Base-by-base conservation (phyloP, 2,797 vertebrate genomes). In the Botia almorhae region DNA sequence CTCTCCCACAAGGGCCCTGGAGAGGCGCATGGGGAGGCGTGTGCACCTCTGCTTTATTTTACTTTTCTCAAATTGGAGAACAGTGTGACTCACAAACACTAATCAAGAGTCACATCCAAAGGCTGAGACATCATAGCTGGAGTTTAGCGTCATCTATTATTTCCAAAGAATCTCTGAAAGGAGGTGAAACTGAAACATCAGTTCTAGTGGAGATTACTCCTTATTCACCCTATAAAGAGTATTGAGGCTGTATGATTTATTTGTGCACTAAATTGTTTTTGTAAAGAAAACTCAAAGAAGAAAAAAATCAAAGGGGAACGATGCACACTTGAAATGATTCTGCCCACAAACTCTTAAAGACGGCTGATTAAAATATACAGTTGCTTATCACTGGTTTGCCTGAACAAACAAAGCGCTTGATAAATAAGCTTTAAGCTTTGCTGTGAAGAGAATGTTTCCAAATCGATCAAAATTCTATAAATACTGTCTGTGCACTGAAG, bases 41-140 rank as follows among this genome's bases (percentile, higher is more conserved):
- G 81, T 85, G 87, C 87, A 88, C 92, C 89, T 94, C 89, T 89
- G 90, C 88, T 93, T 92, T 92, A 89, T 90, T 93, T 93, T 92
- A 85, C 92, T 93, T 81, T 91, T 89, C 89, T 90, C 87, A 91
- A 90, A 91, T 91, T 92, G 90, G 90, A 91, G 90, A 92, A 90
- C 67, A 84, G 90, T 89, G 88, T 61, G 58, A 23, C 68, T 4
- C 58, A 61, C 13, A 10, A 23, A 16, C 11, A 23, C 11, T 10
- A 58, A 58, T 23, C 19, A 19, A 14, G 23, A 60, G n/a, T 3
- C 11, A 13, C 21, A 12, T 23, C 56, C 21, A 56, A 56, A 56
- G 21, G 11, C 21, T 60, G 43, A 6, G 7, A 14, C 1, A 17
- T 56, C 50, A 29, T 65, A n/a, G 43, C 23, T 71, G 67, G 7